Percentiles rank a stretch among this genome's conserved stretches.
Conservation (phyloP, 2,888 invertebrate genomes). For the Lordiphosa andalusiaca region DNA sequence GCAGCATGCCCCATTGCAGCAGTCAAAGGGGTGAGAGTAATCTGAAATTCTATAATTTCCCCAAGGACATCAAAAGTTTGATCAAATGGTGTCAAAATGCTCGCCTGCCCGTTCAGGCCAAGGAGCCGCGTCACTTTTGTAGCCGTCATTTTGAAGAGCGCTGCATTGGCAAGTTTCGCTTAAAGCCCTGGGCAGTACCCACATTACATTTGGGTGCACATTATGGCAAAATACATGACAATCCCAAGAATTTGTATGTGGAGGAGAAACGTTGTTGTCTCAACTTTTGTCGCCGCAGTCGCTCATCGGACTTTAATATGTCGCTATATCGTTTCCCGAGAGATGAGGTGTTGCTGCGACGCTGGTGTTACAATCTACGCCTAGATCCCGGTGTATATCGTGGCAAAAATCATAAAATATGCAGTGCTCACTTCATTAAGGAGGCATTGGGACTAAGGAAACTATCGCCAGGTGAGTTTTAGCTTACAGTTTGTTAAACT, state of each 20-base stretch:
- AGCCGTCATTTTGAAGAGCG: slow-evolving; percentile 77
- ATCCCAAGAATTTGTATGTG: slow-evolving; percentile 72
- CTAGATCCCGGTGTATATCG: slow-evolving; percentile 74
- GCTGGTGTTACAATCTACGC: slow-evolving; percentile 76
- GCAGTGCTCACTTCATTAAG: slow-evolving; percentile 77
- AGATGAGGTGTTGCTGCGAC: slow-evolving; percentile 69
- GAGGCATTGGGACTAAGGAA: slow-evolving; percentile 74
- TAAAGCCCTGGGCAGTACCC: slow-evolving; percentile 77
- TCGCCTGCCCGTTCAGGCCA: slow-evolving; percentile 73
- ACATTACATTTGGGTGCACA: slow-evolving; percentile 75
- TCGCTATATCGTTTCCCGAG: slow-evolving; percentile 76
- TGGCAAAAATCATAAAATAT: slow-evolving; percentile 78
- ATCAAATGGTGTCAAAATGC: slow-evolving; percentile 78
- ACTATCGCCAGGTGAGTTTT: slow-evolving; percentile 64
- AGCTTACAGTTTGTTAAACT: too few species aligned
- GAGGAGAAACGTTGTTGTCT: slow-evolving; percentile 77
- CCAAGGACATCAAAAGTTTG: slow-evolving; percentile 73
- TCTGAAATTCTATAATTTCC: slow-evolving; percentile 76
- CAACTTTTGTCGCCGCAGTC: slow-evolving; percentile 72
- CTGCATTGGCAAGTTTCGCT: slow-evolving; percentile 75
- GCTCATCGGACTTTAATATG: slow-evolving; percentile 76
- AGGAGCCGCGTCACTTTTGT: slow-evolving; percentile 75
- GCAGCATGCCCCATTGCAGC: slow-evolving; percentile 76
- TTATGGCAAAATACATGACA: slow-evolving; percentile 75
- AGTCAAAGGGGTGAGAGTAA: slow-evolving; percentile 76